These are phyloP conservation scores for Hippocampus mohnikei DNA, from an alignment of 2,113 vertebrate species.

Conservation along the genomic window DNA sequence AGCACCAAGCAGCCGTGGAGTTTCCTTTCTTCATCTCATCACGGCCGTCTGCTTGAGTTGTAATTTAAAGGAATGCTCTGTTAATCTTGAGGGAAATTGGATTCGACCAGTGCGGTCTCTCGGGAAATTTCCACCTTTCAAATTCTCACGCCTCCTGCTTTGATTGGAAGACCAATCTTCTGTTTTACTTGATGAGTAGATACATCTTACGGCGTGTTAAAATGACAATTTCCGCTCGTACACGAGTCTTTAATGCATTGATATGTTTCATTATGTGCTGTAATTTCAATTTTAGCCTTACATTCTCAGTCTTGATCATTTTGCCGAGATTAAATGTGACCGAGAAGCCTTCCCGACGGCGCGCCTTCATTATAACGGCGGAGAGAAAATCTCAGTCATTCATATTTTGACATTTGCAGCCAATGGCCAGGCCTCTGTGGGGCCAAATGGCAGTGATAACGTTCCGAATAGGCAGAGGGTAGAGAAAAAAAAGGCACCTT, in stretches of 20 bases:
- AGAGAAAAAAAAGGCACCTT: constrained; percentile 25
- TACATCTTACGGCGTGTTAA: constrained; percentile 16
- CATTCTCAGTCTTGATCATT: neutral
- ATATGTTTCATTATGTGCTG: neutral
- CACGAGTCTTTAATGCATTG: neutral
- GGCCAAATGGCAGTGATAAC: constrained; percentile 40
- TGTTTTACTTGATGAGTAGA: constrained; percentile 13
- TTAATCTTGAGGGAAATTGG: constrained; percentile 63
- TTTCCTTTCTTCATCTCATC: constrained; percentile 46
- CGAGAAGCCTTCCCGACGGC: constrained; percentile 6
- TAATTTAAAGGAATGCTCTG: constrained; percentile 54
- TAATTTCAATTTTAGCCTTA: neutral
- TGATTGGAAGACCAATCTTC: constrained; percentile 32
- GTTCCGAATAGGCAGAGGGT: constrained; percentile 41
- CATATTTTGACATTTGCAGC: constrained; percentile 60
- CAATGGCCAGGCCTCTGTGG: constrained; percentile 19
- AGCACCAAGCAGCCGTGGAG: constrained; percentile 35
- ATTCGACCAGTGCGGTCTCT: constrained; percentile 48
- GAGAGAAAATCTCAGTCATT: constrained; percentile 17
- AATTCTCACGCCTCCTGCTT: constrained; percentile 28
- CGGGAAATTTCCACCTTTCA: constrained; percentile 55
- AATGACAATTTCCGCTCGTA: neutral
- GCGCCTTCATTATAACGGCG: constrained; percentile 16
- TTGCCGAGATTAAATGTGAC: constrained; percentile 4
- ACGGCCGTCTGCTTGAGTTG: constrained; percentile 57